Evolutionary conservation across 2,797 vertebrate species (phyloP).

Genomic region (Acrossocheilus wenchowensis): DNA sequence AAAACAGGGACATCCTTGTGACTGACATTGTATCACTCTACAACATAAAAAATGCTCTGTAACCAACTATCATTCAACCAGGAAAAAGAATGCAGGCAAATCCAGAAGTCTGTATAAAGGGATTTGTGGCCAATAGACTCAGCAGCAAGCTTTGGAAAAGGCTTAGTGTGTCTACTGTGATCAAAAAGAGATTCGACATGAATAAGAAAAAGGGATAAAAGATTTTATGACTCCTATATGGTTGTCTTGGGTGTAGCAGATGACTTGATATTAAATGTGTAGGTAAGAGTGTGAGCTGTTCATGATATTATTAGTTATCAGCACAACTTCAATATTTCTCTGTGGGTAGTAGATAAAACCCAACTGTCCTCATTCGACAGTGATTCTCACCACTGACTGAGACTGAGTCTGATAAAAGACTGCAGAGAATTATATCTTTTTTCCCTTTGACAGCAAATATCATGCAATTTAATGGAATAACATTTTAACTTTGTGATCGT

Average conservation of each 20-base stretch:
- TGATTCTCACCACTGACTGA: conserved; percentile 2
- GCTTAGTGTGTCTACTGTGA: not conserved
- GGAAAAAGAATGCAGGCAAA: not conserved
- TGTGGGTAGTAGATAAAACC: conserved; percentile 26
- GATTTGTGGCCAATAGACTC: conserved; percentile 11
- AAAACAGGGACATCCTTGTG: not conserved
- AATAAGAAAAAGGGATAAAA: conserved; percentile 13
- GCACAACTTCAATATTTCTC: conserved; percentile 36
- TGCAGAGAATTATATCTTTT: conserved; percentile 4
- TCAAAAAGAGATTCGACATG: conserved; percentile 7
- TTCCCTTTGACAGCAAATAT: conserved; percentile 11
- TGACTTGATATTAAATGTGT: conserved; percentile 29
- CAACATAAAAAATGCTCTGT: not conserved
- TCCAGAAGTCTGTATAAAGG: conserved; percentile 1
- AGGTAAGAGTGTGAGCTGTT: not conserved
- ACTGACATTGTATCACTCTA: not conserved
- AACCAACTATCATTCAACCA: not conserved
- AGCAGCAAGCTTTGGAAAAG: conserved; percentile 12
- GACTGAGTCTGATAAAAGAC: conserved; percentile 21
- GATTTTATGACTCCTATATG: not conserved
- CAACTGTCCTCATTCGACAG: conserved; percentile 17
- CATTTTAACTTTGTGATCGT: conserved; percentile 22
- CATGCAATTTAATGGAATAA: conserved; percentile 19
- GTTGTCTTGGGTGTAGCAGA: not conserved
- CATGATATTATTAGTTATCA: conserved; percentile 33